These are phyloP conservation scores for Monochamus alternatus DNA, from an alignment of 2,888 invertebrate species.

Conservation along the genomic window DNA sequence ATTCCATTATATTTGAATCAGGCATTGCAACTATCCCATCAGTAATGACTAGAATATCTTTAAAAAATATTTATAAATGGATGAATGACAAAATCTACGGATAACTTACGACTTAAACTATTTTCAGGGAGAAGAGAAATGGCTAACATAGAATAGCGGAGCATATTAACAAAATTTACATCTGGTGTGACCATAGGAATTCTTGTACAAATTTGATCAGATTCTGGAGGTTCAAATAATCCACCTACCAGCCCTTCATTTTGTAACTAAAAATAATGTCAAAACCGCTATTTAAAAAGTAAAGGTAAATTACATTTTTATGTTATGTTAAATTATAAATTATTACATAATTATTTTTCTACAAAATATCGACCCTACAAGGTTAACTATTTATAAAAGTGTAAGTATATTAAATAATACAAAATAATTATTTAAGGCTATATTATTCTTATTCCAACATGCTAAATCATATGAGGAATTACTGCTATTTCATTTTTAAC, in stretches of 20 bases:
- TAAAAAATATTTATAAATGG: conserved; percentile 56
- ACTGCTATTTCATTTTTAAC: background rate
- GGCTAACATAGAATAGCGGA: conserved; percentile 83
- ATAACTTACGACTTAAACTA: conserved; percentile 79
- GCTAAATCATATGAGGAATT: background rate
- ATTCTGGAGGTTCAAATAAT: conserved; percentile 72
- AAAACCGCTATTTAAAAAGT: background rate
- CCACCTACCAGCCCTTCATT: conserved; percentile 73
- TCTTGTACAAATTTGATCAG: conserved; percentile 68
- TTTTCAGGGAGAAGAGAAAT: conserved; percentile 83
- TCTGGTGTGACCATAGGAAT: conserved; percentile 78
- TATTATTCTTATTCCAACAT: background rate
- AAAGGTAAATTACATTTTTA: background rate
- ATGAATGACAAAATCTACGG: conserved; percentile 19
- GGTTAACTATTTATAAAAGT: too few relatives aligned
- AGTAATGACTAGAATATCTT: conserved; percentile 82
- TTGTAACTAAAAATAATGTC: conserved; percentile 68
- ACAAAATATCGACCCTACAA: too few relatives aligned
- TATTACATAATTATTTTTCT: too few relatives aligned
- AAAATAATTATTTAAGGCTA: too few relatives aligned
- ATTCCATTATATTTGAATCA: conserved; percentile 82
- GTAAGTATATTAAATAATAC: too few relatives aligned
- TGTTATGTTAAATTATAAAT: conserved; percentile 12
- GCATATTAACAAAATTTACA: conserved; percentile 83
- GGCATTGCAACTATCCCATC: conserved; percentile 84